Evolutionary conservation across 2,797 vertebrate species (phyloP).

Genomic region (Melanotaenia boesemani): DNA sequence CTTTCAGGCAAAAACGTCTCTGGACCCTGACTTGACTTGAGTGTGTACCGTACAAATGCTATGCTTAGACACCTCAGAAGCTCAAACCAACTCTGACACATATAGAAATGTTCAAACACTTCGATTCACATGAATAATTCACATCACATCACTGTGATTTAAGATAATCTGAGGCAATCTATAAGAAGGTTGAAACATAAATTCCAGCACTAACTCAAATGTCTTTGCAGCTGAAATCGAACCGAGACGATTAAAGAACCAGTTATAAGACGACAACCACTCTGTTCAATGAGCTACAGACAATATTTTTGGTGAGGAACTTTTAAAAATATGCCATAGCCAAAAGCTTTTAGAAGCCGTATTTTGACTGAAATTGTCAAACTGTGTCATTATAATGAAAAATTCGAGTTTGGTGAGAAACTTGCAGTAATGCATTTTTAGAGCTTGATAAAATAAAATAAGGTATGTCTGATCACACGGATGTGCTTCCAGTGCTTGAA

Average conservation of each 20-base stretch:
- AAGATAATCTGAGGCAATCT: not conserved
- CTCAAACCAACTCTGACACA: not conserved
- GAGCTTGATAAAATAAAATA: constrained; percentile 8
- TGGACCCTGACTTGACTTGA: no score
- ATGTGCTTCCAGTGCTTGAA: not conserved
- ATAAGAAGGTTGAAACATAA: not conserved
- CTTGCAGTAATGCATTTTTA: not conserved
- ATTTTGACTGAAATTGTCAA: not conserved
- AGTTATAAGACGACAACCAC: not conserved
- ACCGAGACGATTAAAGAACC: not conserved
- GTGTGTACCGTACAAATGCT: no score
- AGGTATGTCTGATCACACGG: not conserved
- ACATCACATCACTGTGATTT: not conserved
- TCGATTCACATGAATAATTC: not conserved
- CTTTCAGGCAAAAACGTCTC: no score
- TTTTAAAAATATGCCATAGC: not conserved
- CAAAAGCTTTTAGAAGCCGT: not conserved
- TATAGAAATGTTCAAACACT: not conserved
- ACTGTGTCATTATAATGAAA: not conserved
- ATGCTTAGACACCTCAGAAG: no score
- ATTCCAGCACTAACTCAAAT: not conserved
- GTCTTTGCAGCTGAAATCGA: not conserved
- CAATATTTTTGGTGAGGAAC: not conserved
- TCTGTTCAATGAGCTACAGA: not conserved
- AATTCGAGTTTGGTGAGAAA: not conserved